phyloP scores from a whole-genome alignment of 92 coral and sea anemone species.

The Epizoanthus fatuus region DNA sequence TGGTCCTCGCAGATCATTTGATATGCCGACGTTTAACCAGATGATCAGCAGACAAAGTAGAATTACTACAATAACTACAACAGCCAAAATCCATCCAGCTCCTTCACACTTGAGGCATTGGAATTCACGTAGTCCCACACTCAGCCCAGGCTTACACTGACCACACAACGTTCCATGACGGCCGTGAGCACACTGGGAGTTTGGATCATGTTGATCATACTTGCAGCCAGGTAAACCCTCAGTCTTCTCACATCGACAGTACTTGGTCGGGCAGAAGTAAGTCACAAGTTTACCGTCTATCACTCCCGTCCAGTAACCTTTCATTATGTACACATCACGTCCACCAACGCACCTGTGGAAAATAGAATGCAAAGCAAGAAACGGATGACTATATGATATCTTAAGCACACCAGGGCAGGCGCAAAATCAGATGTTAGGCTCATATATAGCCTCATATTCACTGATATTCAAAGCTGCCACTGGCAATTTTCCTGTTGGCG shows the following conservation, averaged over 20 bases:
- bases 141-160: constrained; percentile 69
- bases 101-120: constrained; percentile 74
- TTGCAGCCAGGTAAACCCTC: constrained; percentile 72
- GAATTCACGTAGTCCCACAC: constrained; percentile 78
- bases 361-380: not conserved
- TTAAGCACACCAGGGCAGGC: no score
- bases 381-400: no score
- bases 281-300: constrained; percentile 75
- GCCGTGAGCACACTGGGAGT: constrained; percentile 77
- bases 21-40: constrained; percentile 89
- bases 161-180: constrained; percentile 94
- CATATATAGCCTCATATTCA: no score
- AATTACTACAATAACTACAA: constrained; percentile 71
- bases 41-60: constrained; percentile 77
- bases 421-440: no score
- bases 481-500: no score
- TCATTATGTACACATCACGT: constrained; percentile 69
- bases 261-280: constrained; percentile 85
- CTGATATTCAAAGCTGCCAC: no score
- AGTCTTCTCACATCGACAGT: constrained; percentile 76
- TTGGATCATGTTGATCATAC: constrained; percentile 67
- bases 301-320: constrained; percentile 96
- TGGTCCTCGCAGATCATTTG: constrained; percentile 96
- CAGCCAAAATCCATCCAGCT: constrained; percentile 72
- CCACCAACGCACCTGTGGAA: constrained; percentile 73